A percentile compares a stretch with the other conserved stretches of the same genome.
Conservation (phyloP, 2,797 vertebrate species). For the Mormyrus hasselquistii region DNA sequence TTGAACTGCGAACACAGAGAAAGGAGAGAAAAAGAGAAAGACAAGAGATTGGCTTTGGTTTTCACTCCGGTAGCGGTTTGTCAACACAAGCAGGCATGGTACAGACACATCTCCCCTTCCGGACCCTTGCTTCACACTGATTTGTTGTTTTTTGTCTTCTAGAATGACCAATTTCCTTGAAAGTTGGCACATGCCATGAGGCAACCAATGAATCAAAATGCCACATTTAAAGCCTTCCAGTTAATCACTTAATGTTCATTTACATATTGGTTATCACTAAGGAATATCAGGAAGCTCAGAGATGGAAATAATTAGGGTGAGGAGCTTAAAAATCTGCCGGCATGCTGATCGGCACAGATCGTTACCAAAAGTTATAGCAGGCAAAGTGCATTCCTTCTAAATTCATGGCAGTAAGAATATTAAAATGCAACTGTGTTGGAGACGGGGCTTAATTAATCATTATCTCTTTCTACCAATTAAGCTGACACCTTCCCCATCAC, state of each 20-base stretch:
- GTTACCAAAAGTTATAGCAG: background rate
- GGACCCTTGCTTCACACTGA: background rate
- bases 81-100: constrained; percentile 59
- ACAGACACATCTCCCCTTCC: constrained; percentile 33
- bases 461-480: background rate
- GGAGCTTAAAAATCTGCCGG: background rate
- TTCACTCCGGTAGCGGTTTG: constrained; percentile 44
- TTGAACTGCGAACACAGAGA: constrained; percentile 72
- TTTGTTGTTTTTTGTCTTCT: background rate
- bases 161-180: background rate
- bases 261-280: background rate
- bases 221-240: background rate
- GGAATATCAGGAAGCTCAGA: background rate
- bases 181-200: background rate
- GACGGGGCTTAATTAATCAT: background rate
- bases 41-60: constrained; percentile 70
- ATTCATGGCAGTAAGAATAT: background rate
- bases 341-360: background rate
- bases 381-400: background rate
- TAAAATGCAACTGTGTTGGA: background rate
- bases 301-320: background rate
- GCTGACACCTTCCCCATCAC: background rate
- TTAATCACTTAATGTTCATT: background rate
- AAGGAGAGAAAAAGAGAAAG: constrained; percentile 65
- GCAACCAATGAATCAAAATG: constrained; percentile 11